phyloP scores from a whole-genome alignment of 2,888 invertebrate species.

The Thereva unica region DNA sequence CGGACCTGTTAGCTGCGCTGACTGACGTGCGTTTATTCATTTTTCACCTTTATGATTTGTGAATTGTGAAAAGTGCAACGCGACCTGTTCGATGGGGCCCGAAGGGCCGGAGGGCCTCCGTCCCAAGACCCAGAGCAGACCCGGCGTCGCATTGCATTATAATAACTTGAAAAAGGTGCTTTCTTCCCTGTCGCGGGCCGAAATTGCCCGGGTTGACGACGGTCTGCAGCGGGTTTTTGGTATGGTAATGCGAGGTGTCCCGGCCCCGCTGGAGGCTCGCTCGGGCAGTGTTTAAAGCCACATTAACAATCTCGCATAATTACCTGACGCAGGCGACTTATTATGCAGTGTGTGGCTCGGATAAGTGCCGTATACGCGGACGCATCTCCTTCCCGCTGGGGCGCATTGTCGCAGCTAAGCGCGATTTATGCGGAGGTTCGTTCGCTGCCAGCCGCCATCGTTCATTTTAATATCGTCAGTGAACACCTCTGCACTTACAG shows the following conservation, averaged over 20 bases:
- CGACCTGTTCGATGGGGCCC: not conserved
- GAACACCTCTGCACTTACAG: conserved; percentile 35
- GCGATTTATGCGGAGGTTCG: conserved; percentile 34
- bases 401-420: conserved; percentile 25
- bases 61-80: not conserved
- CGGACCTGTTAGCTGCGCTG: not conserved
- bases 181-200: not conserved
- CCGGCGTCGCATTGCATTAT: conserved; percentile 28
- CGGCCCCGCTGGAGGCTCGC: conserved; percentile 4
- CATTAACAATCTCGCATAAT: conserved; percentile 34
- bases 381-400: conserved; percentile 27
- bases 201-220: conserved; percentile 8
- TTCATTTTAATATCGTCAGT: conserved; percentile 36
- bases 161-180: conserved; percentile 15
- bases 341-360: conserved; percentile 34
- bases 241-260: conserved; percentile 25
- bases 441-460: conserved; percentile 36
- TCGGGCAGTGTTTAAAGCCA: conserved; percentile 26
- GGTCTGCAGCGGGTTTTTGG: conserved; percentile 16
- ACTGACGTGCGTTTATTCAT: not conserved
- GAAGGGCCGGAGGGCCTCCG: conserved; percentile 9
- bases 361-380: conserved; percentile 22
- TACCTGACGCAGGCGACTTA: conserved; percentile 31
- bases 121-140: conserved; percentile 12
- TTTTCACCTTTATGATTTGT: conserved; percentile 4